Conservation (phyloP, 2,888 invertebrate genomes). For the Koerneria pararmatus region DNA sequence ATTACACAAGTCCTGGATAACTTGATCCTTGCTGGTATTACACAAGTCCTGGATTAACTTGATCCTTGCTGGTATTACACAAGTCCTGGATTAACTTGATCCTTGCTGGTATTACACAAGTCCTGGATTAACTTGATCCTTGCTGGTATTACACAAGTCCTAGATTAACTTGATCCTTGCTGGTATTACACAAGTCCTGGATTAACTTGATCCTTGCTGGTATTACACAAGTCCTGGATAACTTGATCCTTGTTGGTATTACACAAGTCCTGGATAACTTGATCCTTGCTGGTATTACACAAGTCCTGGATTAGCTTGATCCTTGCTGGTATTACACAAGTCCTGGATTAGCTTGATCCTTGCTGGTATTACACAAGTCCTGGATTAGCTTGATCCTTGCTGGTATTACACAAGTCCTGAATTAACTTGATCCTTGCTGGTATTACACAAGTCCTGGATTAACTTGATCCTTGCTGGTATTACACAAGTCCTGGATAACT, state of each 20-base stretch:
- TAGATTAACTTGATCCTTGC: constrained; percentile 49
- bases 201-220: constrained; percentile 48
- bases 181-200: constrained; percentile 52
- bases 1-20: constrained; percentile 47
- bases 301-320: constrained; percentile 49
- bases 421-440: constrained; percentile 48
- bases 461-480: constrained; percentile 52
- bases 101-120: constrained; percentile 50
- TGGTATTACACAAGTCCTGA: constrained; percentile 52
- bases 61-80: constrained; percentile 53
- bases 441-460: constrained; percentile 51
- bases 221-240: constrained; percentile 53
- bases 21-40: constrained; percentile 53
- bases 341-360: constrained; percentile 51
- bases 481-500: constrained; percentile 49
- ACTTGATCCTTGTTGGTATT: constrained; percentile 53
- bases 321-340: constrained; percentile 50
- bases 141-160: constrained; percentile 49
- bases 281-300: constrained; percentile 53
- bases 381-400: constrained; percentile 49
- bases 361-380: constrained; percentile 49
- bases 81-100: constrained; percentile 49
- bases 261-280: constrained; percentile 44
- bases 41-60: constrained; percentile 45
- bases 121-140: constrained; percentile 51